phyloP scores from a whole-genome alignment of 2,797 vertebrate genomes.

The Sebastes diaconus region DNA sequence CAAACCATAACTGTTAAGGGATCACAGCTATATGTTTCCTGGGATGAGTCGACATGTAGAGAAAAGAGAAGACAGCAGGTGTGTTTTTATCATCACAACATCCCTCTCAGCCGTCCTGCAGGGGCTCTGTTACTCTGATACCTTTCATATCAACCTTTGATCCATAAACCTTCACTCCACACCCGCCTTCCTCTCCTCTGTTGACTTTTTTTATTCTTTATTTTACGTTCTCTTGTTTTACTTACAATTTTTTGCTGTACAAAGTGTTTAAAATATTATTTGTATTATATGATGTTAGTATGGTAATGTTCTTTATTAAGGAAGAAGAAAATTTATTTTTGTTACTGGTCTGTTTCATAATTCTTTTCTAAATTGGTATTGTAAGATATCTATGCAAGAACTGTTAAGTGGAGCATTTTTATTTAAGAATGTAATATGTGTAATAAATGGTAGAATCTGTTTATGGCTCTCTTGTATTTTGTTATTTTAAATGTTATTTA shows the following conservation, averaged over 20 bases:
- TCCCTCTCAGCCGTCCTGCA: conserved; percentile 25
- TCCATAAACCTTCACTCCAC: conserved; percentile 79
- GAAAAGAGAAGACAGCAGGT: conserved; percentile 26
- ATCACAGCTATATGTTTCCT: conserved; percentile 20
- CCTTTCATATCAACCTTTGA: conserved; percentile 63
- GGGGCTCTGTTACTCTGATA: conserved; percentile 56
- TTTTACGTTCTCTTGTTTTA: conserved; percentile 82
- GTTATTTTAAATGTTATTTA: neutral
- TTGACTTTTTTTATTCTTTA: conserved; percentile 77
- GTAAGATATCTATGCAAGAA: conserved; percentile 99
- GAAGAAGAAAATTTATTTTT: conserved; percentile 99
- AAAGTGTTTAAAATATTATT: conserved; percentile 88
- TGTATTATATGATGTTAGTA: conserved; percentile 99
- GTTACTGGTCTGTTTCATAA: conserved; percentile 99
- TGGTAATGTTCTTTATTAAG: conserved; percentile 99
- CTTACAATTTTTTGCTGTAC: conserved; percentile 93
- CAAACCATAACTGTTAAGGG: conserved; percentile 1
- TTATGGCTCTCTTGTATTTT: conserved; percentile 52
- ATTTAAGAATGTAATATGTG: conserved; percentile 99
- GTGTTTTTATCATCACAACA: conserved; percentile 32
- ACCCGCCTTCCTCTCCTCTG: conserved; percentile 64
- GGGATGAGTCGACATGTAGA: conserved; percentile 29
- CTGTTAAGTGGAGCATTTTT: conserved; percentile 99
- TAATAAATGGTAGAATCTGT: conserved; percentile 99
- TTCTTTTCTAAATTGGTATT: conserved; percentile 99